Base-by-base conservation (phyloP, 2,888 invertebrate species). In the Hyles lineata region DNA sequence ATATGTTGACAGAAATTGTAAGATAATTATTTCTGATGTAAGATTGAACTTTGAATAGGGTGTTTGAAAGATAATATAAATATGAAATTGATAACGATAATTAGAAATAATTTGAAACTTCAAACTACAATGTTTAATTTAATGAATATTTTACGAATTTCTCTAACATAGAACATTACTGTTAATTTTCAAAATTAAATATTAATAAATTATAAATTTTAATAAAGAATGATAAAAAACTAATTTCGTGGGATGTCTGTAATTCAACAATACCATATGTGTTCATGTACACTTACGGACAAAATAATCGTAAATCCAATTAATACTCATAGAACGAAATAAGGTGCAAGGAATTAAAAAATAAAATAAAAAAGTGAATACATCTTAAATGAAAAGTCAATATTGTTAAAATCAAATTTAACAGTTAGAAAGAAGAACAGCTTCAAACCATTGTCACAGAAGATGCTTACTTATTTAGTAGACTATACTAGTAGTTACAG, bases 331-430 rank as follows among this genome's bases (percentile, higher is more conserved):
- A 67, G 21, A 67, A 61, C 59, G 43, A 73, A 73, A 72, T 74
- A 32, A 73, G 71, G 78, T 78, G 79, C 77, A 70, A 23, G 75
- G 70, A 77, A 71, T 70, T 71, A 70, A 74, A 29, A 72, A 70
- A 75, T 50, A 59, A 70, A 70, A 74, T 29, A 71, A 70, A 74
- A 52, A 62, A 35, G 80, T 80, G 80, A 76, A 72, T 17, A 67
- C 43, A 67, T 43, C 21, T 35, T 15, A 67, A 67, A 67, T 17
- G 21, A 50, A 67, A 67, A 17, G 67, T 50, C 23, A 67, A 63
- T 21, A 2, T 25, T 67, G 67, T 67, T 67, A 67, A 43, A 67
- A 11, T 50, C 67, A 29, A 60, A 60, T 67, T 63, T 17, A 11
- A 67, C 50, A 67, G 67, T 61, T 70, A 70, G 60, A 77, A 72